These are phyloP conservation scores for Thrips palmi DNA, from an alignment of 1,140 invertebrate species.

Conservation along the genomic window DNA sequence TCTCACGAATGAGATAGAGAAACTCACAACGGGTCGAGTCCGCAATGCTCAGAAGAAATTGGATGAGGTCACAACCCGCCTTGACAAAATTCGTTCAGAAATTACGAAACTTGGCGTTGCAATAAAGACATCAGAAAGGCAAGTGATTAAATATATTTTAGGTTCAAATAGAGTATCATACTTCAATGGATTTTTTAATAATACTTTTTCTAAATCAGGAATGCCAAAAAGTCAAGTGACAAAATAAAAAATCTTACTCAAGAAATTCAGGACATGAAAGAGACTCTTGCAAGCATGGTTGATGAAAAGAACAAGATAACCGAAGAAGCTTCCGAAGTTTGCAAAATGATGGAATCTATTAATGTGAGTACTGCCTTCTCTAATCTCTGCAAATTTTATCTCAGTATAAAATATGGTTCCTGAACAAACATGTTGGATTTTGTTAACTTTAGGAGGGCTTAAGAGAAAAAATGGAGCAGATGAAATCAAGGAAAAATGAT, in stretches of 20 bases:
- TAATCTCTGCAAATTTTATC: no score
- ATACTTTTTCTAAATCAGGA: constrained; percentile 28
- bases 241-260: constrained; percentile 49
- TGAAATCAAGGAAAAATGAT: constrained; percentile 19
- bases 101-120: constrained; percentile 61
- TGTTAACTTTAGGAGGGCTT: constrained; percentile 4
- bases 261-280: constrained; percentile 43
- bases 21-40: constrained; percentile 47
- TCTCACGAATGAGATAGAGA: constrained; percentile 58
- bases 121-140: constrained; percentile 66
- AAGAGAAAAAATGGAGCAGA: neutral
- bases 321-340: constrained; percentile 30
- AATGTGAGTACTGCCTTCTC: constrained; percentile 14
- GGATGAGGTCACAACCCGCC: constrained; percentile 40
- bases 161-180: neutral
- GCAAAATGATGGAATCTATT: constrained; percentile 29
- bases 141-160: constrained; percentile 10
- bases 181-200: constrained; percentile 4
- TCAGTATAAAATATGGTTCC: constrained; percentile 4
- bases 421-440: constrained; percentile 8
- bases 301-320: constrained; percentile 36
- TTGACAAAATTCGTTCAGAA: constrained; percentile 49
- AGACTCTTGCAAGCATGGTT: constrained; percentile 36
- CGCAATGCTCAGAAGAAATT: constrained; percentile 53
- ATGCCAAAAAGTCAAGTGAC: constrained; percentile 48